Evolutionary conservation across 1,140 invertebrate species (phyloP), one percentile per base, ranked within the genome.

Genomic region (Watersipora subatra): DNA sequence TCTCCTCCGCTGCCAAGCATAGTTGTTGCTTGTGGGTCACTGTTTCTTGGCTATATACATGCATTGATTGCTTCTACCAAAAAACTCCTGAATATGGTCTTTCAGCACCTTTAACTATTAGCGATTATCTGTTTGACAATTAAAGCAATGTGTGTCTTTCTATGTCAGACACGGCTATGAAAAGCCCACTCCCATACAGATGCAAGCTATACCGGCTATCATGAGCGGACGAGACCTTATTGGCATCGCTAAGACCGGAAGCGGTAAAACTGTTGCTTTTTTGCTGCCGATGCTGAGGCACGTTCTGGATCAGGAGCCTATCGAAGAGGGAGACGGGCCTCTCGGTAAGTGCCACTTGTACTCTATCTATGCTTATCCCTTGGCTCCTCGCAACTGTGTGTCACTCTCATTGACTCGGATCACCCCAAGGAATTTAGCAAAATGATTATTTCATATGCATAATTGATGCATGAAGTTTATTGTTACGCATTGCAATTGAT

Each of bases 191-290:
- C 96, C 97, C 0, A 99, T 99, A 75, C 97, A 99, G 79, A 87
- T 91, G 59, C 96, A 99, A 82, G 94, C 94, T 12, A 93, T 99
- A 77, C 96, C 96, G 27, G 90, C 93, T n/a, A 92, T 99, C 68
- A 97, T 99, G 94, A 94, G 89, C 65, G 88, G 88, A 24, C 77
- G 94, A 64, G 95, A 99, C 83, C 83, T 99, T 29, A 99, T 99
- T 75, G 96, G 96, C 64, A 99, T 99, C 76, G 97, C 97, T 2
- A 99, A 99, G 83, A 99, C 97, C 25, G 95, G 94, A 17, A 97
- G 92, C 77, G 97, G 97, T 17, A 99, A 99, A 83, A 99, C 97
- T 1, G 78, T 99, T 24, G 96, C 96, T 0, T 99, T 99, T 79
- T 85, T 99, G 19, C 78, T 99, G 57, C 97, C 97, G 1, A 96